Base-by-base conservation (phyloP, 2,888 invertebrate species). In the Pterostichus niger region DNA sequence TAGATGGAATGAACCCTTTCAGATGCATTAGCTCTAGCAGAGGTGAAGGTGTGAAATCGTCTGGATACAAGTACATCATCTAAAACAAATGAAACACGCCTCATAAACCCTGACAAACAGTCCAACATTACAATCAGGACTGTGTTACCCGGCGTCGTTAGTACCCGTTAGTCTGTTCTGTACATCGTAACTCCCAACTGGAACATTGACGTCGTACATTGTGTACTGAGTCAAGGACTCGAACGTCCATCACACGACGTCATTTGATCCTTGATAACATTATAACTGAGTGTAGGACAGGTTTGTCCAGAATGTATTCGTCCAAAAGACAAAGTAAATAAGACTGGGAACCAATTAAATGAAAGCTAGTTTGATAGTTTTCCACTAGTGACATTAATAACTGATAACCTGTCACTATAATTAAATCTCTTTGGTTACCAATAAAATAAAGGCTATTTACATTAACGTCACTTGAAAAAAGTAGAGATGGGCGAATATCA, bases 31-130 rank as follows among this genome's bases (percentile, higher is more conserved):
- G 40, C 40, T 49, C 49, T 49, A 5, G 40, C 40, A 49, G 40
- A 40, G 40, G 40, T 49, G 49, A 13, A 49, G 49, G 49, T 49
- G 49, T 49, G 49, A 49, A 49, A 49, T 49, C 49, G 49, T n/a
- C n/a, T 49, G 49, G 49, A 49, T 10, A 49, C 49, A 49, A 49
- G n/a, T 49, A 49, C 49, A 49, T 49, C 56, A 56, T 56, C 17
- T 64, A 64, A 64, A 40, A 64, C 35, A 40, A 64, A 64, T 64
- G 40, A 64, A 64, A 64, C 40, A 64, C 64, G 40, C 33, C 35
- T 40, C 64, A 64, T 64, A 64, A 64, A 64, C 64, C 17, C 40
- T 13, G 59, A 64, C 35, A 64, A 17, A 56, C 56, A 56, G 24
- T 6, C 17, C 1, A 56, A 56, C 56, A 56, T 56, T 13, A 40